phyloP scores from a whole-genome alignment of 2,888 invertebrate genomes.

The Ectemnius lituratus region DNA sequence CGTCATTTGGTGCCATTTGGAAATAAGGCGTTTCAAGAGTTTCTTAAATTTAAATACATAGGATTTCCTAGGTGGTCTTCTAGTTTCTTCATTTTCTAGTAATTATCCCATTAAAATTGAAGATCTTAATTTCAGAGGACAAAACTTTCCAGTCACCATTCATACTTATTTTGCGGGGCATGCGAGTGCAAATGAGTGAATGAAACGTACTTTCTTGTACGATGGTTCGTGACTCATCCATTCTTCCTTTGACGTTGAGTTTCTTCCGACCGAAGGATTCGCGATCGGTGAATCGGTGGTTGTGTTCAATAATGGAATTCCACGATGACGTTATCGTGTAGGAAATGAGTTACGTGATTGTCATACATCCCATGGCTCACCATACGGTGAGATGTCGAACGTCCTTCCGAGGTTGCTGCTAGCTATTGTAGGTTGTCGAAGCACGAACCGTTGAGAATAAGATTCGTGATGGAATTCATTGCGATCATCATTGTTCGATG shows the following conservation, averaged over 20 bases:
- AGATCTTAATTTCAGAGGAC: too few relatives aligned
- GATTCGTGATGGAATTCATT: constrained; percentile 68
- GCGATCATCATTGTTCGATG: constrained; percentile 50
- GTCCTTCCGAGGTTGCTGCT: constrained; percentile 65
- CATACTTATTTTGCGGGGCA: neutral
- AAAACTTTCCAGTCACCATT: neutral
- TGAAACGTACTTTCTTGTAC: neutral
- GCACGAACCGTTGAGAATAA: constrained; percentile 62
- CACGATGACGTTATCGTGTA: constrained; percentile 66
- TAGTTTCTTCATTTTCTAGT: too few relatives aligned
- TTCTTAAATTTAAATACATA: neutral
- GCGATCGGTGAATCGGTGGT: constrained; percentile 52
- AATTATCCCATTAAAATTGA: neutral
- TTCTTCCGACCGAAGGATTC: constrained; percentile 41
- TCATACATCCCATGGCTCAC: constrained; percentile 54
- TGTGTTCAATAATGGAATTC: constrained; percentile 64
- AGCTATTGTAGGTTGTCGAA: constrained; percentile 51
- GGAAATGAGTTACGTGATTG: constrained; percentile 70
- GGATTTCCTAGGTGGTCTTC: neutral
- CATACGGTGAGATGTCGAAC: constrained; percentile 57
- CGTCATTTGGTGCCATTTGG: constrained; percentile 27
- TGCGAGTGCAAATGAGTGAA: neutral
- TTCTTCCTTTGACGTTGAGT: constrained; percentile 39
- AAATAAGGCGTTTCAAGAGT: neutral
- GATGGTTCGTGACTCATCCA: constrained; percentile 30